phyloP scores from a whole-genome alignment of 2,888 invertebrate genomes.

The Limnephilus lunatus region DNA sequence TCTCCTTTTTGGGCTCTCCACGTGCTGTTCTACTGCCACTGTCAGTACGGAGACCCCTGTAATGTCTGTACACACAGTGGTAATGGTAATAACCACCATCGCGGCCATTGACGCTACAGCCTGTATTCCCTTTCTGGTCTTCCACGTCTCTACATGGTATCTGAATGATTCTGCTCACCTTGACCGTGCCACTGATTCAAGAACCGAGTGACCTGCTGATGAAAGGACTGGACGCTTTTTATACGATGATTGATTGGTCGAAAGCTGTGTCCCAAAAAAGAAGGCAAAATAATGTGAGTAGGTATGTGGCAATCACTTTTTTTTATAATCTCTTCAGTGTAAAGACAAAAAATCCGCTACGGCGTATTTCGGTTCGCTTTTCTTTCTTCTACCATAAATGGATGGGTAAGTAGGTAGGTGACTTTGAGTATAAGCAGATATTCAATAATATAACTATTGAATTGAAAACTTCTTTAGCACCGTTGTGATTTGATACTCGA shows the following conservation, averaged over 20 bases:
- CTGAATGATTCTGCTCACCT: constrained; percentile 7
- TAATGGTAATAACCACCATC: background rate
- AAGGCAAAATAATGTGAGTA: background rate
- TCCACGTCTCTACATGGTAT: constrained; percentile 19
- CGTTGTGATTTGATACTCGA: too few species aligned
- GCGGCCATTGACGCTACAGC: constrained; percentile 3
- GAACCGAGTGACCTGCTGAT: background rate
- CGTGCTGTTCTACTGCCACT: constrained; percentile 11
- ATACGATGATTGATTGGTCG: background rate
- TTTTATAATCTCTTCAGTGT: background rate
- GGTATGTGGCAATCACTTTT: background rate
- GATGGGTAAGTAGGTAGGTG: background rate
- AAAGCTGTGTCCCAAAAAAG: background rate
- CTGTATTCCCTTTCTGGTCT: constrained; percentile 32
- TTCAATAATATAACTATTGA: too few species aligned
- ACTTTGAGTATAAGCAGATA: too few species aligned
- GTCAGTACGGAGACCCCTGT: background rate
- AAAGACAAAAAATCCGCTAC: background rate
- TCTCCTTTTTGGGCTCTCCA: constrained; percentile 26
- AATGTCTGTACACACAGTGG: background rate
- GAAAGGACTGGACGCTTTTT: background rate
- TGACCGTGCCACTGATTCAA: constrained; percentile 11
- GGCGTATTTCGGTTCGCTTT: background rate
- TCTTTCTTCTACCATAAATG: background rate
- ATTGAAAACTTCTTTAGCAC: too few species aligned